Base-by-base conservation (phyloP, 2,113 vertebrate genomes). In the Dicaeum eximium region DNA sequence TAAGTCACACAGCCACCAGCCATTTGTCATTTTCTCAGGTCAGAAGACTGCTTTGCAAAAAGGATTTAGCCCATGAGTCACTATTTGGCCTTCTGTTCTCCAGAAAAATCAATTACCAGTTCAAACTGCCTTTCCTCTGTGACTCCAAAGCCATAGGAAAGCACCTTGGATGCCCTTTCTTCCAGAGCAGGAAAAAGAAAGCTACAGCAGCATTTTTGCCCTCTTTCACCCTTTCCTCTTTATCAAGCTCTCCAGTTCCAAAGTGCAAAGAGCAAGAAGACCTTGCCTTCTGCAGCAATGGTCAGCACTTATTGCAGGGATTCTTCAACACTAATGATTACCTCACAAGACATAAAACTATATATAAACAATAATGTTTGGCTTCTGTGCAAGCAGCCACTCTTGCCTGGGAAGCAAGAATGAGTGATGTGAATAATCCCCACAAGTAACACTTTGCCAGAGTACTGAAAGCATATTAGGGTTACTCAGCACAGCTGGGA, bases 21-120 rank as follows among this genome's bases (percentile, higher is more conserved):
- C 73, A 35, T 85, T 90, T 51, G n/a, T 93, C 88, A 92, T 75
- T 64, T 61, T 38, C 66, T 71, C 37, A 13, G 85, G 78, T 93
- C 88, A 94, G 35, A 67, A 87, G 75, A 40, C 17, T 85, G 48
- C 86, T 90, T 69, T 74, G 37, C 65, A 61, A 90, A 90, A 15
- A 82, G 53, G 53, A 72, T 80, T 71, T 82, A 93, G 48, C 53
- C 28, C 44, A 27, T 93, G 88, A 95, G 91, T 95, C 93, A 96
- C 66, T 40, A 44, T 56, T 81, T 90, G 74, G 58, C 93, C 82
- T 90, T 48, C 71, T 83, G 79, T 80, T 50, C 62, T 77, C 71
- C 24, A 82, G 66, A 86, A 93, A 73, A 79, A 87, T 84, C 85
- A 82, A 82, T 90, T 78, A 74, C 58, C 77, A 61, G 30, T 56